Conservation (phyloP, 2,888 invertebrate genomes). For the Aphidius colemani region DNA sequence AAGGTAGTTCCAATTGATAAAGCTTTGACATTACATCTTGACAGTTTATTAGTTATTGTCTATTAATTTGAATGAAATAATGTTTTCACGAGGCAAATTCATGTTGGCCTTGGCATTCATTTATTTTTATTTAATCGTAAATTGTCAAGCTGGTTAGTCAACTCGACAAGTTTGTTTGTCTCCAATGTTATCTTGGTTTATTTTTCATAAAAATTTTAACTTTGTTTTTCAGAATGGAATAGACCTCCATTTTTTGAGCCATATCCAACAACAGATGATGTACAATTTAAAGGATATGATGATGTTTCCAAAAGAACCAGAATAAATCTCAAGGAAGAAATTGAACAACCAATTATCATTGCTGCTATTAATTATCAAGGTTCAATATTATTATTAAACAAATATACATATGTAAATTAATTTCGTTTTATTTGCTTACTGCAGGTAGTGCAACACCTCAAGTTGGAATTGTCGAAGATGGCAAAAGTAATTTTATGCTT, state of each 20-base stretch:
- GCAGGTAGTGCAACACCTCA: constrained; percentile 29
- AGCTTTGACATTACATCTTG: no score
- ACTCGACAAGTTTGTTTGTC: background rate
- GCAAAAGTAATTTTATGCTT: constrained; percentile 34
- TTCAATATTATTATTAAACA: constrained; percentile 33
- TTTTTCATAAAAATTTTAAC: background rate
- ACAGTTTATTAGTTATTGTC: no score
- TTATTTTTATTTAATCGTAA: constrained; percentile 3
- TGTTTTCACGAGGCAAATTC: no score
- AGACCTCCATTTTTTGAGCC: constrained; percentile 32
- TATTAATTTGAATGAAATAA: no score
- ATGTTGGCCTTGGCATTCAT: no score
- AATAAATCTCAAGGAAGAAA: constrained; percentile 62
- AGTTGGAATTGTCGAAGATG: constrained; percentile 30
- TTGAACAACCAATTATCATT: constrained; percentile 58
- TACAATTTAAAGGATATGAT: constrained; percentile 21
- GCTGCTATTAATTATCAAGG: constrained; percentile 62
- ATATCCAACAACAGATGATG: constrained; percentile 25
- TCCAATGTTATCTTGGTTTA: background rate
- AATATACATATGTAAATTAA: background rate
- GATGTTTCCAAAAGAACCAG: constrained; percentile 26
- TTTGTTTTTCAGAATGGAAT: constrained; percentile 27
- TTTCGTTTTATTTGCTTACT: background rate
- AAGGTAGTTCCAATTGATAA: no score
- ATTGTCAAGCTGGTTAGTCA: constrained; percentile 28